A percentile compares a stretch with the other conserved stretches of the same genome.
Evolutionary conservation across 2,888 invertebrate species (phyloP).

Genomic region (Tipula unca): DNA sequence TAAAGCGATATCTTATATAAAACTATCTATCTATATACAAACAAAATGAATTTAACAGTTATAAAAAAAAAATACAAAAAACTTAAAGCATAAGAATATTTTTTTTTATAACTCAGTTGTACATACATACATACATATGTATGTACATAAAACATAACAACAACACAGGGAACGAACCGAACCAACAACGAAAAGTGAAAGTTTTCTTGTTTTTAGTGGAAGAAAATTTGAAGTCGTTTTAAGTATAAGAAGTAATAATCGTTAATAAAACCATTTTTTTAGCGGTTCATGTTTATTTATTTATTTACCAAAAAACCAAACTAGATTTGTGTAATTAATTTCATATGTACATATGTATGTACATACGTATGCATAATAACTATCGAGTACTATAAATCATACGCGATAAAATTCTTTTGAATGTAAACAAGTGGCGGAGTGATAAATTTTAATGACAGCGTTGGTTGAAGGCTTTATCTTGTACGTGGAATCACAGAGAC

Average conservation of each 20-base stretch:
- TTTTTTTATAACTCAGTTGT: background rate
- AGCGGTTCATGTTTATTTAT: background rate
- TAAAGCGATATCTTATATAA: background rate
- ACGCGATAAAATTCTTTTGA: background rate
- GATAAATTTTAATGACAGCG: background rate
- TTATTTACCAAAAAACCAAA: background rate
- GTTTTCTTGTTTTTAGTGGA: background rate
- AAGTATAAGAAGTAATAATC: background rate
- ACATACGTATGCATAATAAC: background rate
- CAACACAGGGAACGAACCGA: background rate
- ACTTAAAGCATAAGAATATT: background rate
- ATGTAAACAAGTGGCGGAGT: background rate
- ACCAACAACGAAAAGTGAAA: conserved; percentile 3
- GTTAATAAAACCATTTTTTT: background rate
- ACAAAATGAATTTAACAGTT: background rate
- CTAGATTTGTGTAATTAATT: background rate
- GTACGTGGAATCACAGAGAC: background rate
- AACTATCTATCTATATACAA: background rate
- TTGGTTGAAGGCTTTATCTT: background rate
- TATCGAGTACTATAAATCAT: background rate
- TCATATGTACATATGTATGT: background rate
- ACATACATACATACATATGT: background rate
- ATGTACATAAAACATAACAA: no score
- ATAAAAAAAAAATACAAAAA: background rate
- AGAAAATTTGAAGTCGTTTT: background rate